phyloP scores from a whole-genome alignment of 2,888 invertebrate genomes.

The Apotomis capreana region DNA sequence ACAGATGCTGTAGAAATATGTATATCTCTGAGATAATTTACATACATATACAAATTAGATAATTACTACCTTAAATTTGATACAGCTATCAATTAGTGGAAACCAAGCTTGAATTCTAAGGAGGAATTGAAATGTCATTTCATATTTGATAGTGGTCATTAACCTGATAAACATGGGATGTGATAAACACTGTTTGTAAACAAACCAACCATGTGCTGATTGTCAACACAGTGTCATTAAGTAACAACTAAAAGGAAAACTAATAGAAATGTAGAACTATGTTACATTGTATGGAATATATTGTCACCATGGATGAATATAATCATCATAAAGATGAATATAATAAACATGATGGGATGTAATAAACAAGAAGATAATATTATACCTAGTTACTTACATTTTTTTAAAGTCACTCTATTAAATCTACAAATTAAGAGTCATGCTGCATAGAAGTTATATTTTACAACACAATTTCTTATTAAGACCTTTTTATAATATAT shows the following conservation, averaged over 20 bases:
- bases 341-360: no score
- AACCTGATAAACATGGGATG: neutral
- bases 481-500: no score
- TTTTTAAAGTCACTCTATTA: no score
- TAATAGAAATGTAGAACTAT: neutral
- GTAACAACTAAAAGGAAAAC: neutral
- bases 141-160: constrained; percentile 4
- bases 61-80: neutral
- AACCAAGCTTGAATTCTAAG: neutral
- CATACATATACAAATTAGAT: neutral
- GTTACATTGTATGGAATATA: neutral
- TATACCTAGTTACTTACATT: no score
- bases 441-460: no score
- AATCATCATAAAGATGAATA: no score
- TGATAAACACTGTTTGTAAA: constrained; percentile 24
- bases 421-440: no score
- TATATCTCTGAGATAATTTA: neutral
- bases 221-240: neutral
- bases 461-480: no score
- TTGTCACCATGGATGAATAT: no score
- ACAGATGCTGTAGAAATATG: neutral
- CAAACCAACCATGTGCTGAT: constrained; percentile 5
- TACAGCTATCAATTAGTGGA: constrained; percentile 15
- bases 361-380: no score
- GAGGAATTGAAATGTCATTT: neutral